Base-by-base conservation (phyloP, 2,113 vertebrate species). In the Myrmophylax atrothorax region DNA sequence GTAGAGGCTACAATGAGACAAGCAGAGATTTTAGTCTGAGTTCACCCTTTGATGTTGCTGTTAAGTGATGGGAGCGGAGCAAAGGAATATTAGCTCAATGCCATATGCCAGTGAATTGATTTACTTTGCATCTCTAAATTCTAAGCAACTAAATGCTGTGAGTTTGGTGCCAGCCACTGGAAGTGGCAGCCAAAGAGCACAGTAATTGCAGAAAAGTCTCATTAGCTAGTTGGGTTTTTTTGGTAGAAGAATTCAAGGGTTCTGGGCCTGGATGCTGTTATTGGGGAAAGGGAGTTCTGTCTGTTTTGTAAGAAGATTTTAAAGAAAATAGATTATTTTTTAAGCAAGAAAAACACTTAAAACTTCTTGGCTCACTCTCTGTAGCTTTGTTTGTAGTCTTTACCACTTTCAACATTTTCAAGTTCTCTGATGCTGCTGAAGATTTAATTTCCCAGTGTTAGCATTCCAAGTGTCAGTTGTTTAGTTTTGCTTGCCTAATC, bases 401-500 rank as follows among this genome's bases (percentile, higher is more conserved):
- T 18, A 29, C 7, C 74, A 14, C 55, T 90, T 67, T 59, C 42
- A 90, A 31, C 18, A 33, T 94, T 94, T 93, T 94, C 24, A 75
- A 63, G 29, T 84, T 72, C 47, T 75, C 20, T 1, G 3, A 19
- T 84, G 52, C 38, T 89, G 47, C 76, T 63, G 42, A 64, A 77
- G 73, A 53, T 58, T 59, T 69, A 49, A 53, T 84, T 94, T 94
- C 25, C 31, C 55, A 77, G 37, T 1, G 3, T 66, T 84, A 33
- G 72, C 74, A 38, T 84, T 95, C 59, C 46, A 81, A 56, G 15
- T 8, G 3, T 44, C 35, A 75, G 46, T 78, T 84, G 22, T 64
- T 95, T 81, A 49, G 76, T 77, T 96, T 86, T 95, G 20, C 59
- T 60, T 92, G 79, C 35, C 63, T 91, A 46, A 59, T 59, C 42